phyloP scores from a whole-genome alignment of 2,113 vertebrate genomes.

The Peromyscus californicus region DNA sequence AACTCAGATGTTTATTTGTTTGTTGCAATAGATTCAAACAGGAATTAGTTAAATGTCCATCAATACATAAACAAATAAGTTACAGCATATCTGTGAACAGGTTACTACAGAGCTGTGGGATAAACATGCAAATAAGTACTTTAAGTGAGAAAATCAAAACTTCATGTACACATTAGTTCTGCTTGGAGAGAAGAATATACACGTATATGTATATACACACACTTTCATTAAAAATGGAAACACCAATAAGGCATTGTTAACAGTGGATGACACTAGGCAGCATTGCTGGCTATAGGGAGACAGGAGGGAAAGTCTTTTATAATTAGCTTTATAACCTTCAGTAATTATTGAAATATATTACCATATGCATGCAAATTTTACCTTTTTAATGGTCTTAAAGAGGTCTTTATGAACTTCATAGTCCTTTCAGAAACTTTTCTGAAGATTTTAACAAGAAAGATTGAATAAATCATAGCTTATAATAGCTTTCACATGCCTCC shows the following conservation, averaged over 20 bases:
- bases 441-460: not conserved
- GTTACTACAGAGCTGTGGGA: not conserved
- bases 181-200: not conserved
- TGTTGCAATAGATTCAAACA: not conserved
- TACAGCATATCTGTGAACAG: not conserved
- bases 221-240: not conserved
- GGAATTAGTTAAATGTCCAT: not conserved
- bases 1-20: not conserved
- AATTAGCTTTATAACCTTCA: not conserved
- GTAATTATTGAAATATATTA: not conserved
- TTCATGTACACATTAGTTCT: not conserved
- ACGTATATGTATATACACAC: not conserved
- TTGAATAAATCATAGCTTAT: not conserved
- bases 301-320: not conserved
- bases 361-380: not conserved
- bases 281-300: not conserved
- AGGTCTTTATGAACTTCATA: not conserved
- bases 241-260: not conserved
- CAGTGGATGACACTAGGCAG: not conserved
- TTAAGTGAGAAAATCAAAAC: slow-evolving; percentile 29
- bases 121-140: not conserved
- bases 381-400: not conserved
- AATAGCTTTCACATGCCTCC: not conserved
- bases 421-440: not conserved
- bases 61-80: not conserved